Conservation (phyloP, 2,113 vertebrate species). For the Suricata suricatta region DNA sequence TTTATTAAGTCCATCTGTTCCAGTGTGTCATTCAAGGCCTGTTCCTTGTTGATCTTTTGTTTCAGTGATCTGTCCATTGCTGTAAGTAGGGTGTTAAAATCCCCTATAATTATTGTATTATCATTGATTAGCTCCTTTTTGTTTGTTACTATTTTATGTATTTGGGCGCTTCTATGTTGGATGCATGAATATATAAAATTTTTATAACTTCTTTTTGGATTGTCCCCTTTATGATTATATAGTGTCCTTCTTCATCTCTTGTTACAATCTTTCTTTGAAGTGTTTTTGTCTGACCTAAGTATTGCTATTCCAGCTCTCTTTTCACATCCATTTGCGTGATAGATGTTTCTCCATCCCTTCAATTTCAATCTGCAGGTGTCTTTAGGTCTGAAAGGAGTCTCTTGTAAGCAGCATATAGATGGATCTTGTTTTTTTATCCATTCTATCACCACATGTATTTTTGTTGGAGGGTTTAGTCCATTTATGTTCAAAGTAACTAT, state of each 20-base stretch:
- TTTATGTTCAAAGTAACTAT: background rate
- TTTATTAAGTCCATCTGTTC: background rate
- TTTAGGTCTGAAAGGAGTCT: background rate
- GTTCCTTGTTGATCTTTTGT: background rate
- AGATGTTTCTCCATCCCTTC: background rate
- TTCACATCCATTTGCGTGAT: background rate
- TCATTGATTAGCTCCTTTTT: background rate
- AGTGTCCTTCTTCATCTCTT: background rate
- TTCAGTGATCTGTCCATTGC: background rate
- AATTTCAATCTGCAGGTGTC: background rate
- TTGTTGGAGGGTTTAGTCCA: background rate
- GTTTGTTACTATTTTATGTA: background rate
- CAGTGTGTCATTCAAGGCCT: background rate
- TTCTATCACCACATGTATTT: background rate
- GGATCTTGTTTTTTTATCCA: background rate
- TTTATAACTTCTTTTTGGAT: background rate
- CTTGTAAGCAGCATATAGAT: background rate
- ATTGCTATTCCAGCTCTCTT: background rate
- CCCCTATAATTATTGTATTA: background rate
- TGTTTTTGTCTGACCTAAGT: background rate
- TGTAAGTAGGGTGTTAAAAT: background rate
- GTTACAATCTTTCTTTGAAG: background rate
- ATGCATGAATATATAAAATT: background rate
- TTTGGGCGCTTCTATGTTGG: background rate
- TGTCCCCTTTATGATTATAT: background rate